These are phyloP conservation scores for Antigone vipio DNA, from an alignment of 2,113 vertebrate species.

Conservation along the genomic window DNA sequence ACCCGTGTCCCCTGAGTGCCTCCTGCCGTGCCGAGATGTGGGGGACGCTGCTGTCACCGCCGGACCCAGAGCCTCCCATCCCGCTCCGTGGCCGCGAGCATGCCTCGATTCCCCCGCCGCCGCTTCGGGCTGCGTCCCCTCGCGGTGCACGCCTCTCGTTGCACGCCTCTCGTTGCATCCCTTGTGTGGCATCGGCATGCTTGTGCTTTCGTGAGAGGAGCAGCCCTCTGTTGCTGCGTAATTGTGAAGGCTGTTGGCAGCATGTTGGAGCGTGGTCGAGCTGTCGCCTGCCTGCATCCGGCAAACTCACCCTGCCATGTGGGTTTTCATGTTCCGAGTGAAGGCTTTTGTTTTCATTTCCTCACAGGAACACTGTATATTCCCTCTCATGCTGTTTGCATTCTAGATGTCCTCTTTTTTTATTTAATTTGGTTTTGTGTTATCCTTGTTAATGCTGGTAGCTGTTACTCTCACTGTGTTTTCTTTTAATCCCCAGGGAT, in stretches of 20 bases:
- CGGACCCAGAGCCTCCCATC: neutral
- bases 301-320: neutral
- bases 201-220: neutral
- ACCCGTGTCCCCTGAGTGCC: neutral
- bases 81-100: neutral
- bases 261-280: neutral
- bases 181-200: neutral
- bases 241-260: slow-evolving; percentile 27
- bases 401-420: slow-evolving; percentile 21
- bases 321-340: neutral
- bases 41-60: neutral
- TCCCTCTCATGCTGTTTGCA: neutral
- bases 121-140: neutral
- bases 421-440: neutral
- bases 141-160: neutral
- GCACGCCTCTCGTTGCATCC: neutral
- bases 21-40: neutral
- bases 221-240: neutral
- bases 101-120: neutral
- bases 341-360: slow-evolving; percentile 22
- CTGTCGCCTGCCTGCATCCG: neutral
- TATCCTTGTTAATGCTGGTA: neutral
- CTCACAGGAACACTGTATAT: neutral
- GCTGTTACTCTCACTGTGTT: neutral
- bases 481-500: neutral